Conservation (phyloP, 2,113 vertebrate species). For the Chrysemys picta region DNA sequence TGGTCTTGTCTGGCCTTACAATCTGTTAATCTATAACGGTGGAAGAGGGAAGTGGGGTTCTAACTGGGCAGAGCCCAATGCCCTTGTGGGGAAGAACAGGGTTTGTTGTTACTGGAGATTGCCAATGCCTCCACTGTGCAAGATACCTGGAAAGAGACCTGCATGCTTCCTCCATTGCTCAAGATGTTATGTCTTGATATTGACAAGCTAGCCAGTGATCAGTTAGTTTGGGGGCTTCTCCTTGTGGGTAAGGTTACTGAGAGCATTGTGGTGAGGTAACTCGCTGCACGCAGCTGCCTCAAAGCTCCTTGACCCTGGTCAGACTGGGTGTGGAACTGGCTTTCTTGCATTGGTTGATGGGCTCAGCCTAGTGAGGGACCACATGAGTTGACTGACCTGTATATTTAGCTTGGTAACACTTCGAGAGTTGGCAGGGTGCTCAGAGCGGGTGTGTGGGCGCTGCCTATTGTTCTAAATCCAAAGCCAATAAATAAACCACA, state of each 20-base stretch:
- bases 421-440: slow-evolving; percentile 32
- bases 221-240: neutral
- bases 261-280: neutral
- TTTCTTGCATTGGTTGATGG: neutral
- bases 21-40: neutral
- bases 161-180: neutral
- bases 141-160: neutral
- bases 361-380: slow-evolving; percentile 1
- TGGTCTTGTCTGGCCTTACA: neutral
- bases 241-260: neutral
- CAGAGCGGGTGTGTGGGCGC: rapidly evolving
- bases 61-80: neutral
- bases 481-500: slow-evolving; percentile 11
- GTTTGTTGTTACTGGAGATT: neutral
- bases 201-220: neutral
- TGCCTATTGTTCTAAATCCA: neutral
- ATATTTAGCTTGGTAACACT: slow-evolving; percentile 13
- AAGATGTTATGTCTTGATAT: neutral
- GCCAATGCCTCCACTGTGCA: neutral
- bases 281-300: neutral
- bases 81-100: neutral
- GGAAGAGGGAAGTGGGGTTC: neutral
- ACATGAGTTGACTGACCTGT: neutral
- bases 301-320: neutral
- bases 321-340: neutral